Conservation (phyloP, 2,797 vertebrate species). For the Selene dorsalis region DNA sequence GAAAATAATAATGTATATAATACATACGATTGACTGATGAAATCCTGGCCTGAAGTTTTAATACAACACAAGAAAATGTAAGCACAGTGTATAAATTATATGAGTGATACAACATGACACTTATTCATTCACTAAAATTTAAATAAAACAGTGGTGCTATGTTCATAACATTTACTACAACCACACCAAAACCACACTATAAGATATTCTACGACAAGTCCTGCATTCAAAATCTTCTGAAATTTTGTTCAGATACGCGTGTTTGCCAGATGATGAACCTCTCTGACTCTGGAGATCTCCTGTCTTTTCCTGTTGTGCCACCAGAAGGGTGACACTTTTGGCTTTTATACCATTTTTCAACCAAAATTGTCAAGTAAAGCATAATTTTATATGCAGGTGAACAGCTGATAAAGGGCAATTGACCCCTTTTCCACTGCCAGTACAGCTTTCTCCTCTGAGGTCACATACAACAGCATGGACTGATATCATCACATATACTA, state of each 20-base stretch:
- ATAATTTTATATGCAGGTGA: no score
- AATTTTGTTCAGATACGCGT: background rate
- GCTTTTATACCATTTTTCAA: no score
- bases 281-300: background rate
- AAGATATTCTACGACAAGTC: background rate
- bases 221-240: background rate
- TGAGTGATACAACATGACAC: background rate
- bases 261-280: background rate
- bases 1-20: no score
- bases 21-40: no score
- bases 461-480: no score
- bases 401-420: no score
- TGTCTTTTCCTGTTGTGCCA: background rate
- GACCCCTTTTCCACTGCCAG: no score
- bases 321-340: background rate
- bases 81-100: background rate
- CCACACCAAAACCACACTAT: background rate
- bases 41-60: background rate
- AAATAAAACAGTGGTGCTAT: background rate
- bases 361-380: no score
- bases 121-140: background rate
- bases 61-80: background rate
- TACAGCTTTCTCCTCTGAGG: no score
- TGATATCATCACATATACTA: no score
- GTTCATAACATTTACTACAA: no score